A percentile compares a stretch with the other conserved stretches of the same genome.
Evolutionary conservation across 53 echinoderm and acorn worm species (phyloP).

Genomic region (Arbacia lixula): DNA sequence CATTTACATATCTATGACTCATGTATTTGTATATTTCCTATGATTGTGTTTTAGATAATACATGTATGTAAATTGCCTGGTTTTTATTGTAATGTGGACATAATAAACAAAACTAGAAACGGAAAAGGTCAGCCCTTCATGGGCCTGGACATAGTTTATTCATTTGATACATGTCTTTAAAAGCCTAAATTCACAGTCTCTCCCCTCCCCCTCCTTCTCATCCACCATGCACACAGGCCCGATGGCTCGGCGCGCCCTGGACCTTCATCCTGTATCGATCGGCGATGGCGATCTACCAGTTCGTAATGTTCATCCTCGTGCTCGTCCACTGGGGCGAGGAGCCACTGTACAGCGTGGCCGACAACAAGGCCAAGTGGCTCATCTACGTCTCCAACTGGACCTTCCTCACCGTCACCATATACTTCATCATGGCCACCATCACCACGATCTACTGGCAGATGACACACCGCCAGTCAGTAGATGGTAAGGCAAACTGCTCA

Average conservation of each 20-base stretch:
- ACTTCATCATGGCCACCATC: constrained; percentile 44
- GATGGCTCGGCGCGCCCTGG: constrained; percentile 71
- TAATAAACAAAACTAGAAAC: too few relatives aligned
- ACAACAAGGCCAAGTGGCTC: constrained; percentile 89
- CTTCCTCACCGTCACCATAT: constrained; percentile 50
- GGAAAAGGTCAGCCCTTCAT: too few relatives aligned
- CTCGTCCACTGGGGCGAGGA: constrained; percentile 69
- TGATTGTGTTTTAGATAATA: too few relatives aligned
- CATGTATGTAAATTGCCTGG: too few relatives aligned
- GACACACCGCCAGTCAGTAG: not conserved
- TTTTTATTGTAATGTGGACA: too few relatives aligned
- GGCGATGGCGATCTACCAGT: constrained; percentile 68
- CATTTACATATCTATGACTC: too few relatives aligned
- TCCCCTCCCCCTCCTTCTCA: too few relatives aligned
- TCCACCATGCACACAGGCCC: constrained; percentile 48
- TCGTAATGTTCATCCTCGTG: constrained; percentile 60
- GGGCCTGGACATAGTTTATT: too few relatives aligned
- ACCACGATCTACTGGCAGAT: constrained; percentile 54
- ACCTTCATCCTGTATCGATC: constrained; percentile 71
- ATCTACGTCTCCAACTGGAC: constrained; percentile 94
- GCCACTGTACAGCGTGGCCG: constrained; percentile 59
- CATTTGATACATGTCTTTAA: too few relatives aligned
- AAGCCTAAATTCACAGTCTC: too few relatives aligned
- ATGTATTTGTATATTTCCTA: too few relatives aligned
- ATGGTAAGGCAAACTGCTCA: too few relatives aligned